Base-by-base conservation (phyloP, 2,888 invertebrate species). In the Conus canariensis region DNA sequence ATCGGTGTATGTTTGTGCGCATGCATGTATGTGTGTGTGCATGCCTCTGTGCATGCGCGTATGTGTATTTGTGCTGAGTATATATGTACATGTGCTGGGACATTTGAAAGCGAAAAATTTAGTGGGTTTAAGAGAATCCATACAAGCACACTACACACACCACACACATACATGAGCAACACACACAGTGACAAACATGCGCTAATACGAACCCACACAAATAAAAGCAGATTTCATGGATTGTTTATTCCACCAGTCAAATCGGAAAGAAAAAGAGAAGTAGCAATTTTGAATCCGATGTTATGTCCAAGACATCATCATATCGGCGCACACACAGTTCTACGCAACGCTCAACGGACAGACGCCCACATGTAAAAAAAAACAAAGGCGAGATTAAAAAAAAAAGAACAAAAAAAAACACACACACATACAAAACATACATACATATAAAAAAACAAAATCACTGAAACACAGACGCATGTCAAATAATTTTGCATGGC, bases 211-310 rank as follows among this genome's bases (percentile, higher is more conserved):
- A 64, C 64, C 45, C 45, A 45, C 2, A 45, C 45, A 45, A 45
- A 45, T 45, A 45, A 64, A 14, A 64, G 64, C 64, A 64, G 25
- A 19, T 67, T 86, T 64, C 64, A 86, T 86, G 86, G 86, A 86
- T 86, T 86, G 86, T 86, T 86, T 86, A 86, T 86, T 86, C 86
- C 86, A 86, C 67, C 86, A 67, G 86, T 86, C 86, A 86, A 86
- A 86, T 60, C 30, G 4, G 25, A 86, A 64, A 59, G 58, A 60
- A 85, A 85, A 85, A 59, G 58, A 85, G 60, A 85, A 86, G 67
- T 86, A 86, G 86, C 86, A 67, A 86, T 86, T 86, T 45, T 60
- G 25, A 86, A 86, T 86, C 67, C 25, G 30, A 59, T 19, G 19
- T n/a, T 67, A 67, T 67, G 60, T 86, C 60, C 19, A 22, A 85